Conservation (phyloP, 2,113 vertebrate genomes). For the Cepphus grylle region DNA sequence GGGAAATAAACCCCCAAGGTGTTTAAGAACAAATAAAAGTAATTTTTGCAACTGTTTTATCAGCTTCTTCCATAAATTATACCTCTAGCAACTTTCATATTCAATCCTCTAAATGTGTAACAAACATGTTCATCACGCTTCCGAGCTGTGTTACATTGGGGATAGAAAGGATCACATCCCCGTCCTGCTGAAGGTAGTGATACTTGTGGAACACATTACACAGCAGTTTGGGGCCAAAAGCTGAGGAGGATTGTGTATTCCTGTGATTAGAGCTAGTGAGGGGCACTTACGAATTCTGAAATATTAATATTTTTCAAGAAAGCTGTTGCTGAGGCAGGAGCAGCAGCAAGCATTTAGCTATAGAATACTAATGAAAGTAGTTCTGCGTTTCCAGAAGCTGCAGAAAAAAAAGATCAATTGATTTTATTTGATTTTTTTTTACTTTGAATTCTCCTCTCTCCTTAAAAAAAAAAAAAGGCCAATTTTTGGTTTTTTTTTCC, state of each 20-base stretch:
- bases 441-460: background rate
- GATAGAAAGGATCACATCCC: background rate
- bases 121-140: background rate
- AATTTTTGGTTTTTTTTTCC: background rate
- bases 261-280: background rate
- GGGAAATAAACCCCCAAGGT: background rate
- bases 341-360: background rate
- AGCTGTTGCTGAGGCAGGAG: conserved; percentile 7
- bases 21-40: background rate
- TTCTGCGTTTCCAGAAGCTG: background rate
- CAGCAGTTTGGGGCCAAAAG: background rate
- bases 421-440: background rate
- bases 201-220: background rate
- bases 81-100: background rate
- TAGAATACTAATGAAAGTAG: conserved; percentile 39
- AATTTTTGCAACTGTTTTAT: background rate
- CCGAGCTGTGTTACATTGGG: fast-evolving
- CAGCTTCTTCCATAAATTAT: background rate
- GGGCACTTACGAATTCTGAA: background rate
- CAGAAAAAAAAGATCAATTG: background rate
- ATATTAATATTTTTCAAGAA: background rate
- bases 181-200: background rate
- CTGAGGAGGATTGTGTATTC: background rate
- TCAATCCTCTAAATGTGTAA: background rate
- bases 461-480: background rate